These are phyloP conservation scores for Vireo altiloquus DNA, from an alignment of 2,113 vertebrate genomes.

Conservation along the genomic window DNA sequence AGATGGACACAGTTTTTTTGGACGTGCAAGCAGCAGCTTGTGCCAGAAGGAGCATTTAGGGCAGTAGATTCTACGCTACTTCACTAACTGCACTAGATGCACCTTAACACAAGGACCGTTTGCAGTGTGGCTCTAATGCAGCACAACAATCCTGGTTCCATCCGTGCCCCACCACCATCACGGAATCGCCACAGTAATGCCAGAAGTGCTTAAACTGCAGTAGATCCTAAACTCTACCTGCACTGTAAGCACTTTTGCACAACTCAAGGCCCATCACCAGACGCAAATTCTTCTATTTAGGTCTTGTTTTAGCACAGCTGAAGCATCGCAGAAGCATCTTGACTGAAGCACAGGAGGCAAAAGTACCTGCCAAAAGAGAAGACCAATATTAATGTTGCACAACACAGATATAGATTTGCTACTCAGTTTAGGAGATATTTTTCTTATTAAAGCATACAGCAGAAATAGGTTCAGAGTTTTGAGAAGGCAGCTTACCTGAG, in stretches of 20 bases:
- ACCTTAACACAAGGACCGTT: conserved; percentile 92
- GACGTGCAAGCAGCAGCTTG: conserved; percentile 72
- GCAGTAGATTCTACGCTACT: conserved; percentile 93
- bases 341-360: not conserved
- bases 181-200: conserved; percentile 71
- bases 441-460: not conserved
- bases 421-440: not conserved
- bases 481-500: not conserved
- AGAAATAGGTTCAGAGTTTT: not conserved
- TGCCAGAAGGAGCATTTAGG: conserved; percentile 99
- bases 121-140: not conserved
- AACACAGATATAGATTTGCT: not conserved
- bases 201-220: conserved; percentile 84
- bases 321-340: not conserved
- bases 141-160: not conserved
- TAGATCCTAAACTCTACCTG: conserved; percentile 80
- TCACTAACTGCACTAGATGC: conserved; percentile 99
- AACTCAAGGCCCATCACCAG: conserved; percentile 66
- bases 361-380: conserved; percentile 24
- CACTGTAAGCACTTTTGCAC: conserved; percentile 88
- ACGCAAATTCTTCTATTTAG: not conserved
- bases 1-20: not conserved
- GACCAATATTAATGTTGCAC: not conserved
- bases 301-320: not conserved
- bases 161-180: not conserved